These are phyloP conservation scores for Lepus townsendii DNA, from an alignment of 2,797 vertebrate species.

Conservation along the genomic window DNA sequence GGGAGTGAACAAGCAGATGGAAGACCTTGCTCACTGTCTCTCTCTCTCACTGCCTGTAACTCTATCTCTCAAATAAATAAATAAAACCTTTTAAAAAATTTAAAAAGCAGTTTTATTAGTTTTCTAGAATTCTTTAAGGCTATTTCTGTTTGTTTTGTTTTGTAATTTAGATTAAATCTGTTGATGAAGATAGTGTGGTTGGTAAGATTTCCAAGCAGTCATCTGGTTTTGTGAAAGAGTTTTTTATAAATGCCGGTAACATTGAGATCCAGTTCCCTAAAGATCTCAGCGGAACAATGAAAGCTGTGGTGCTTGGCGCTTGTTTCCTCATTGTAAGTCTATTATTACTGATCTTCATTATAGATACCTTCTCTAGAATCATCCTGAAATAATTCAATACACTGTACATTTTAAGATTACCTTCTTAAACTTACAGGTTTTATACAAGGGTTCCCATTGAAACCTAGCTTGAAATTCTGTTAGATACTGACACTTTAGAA, in stretches of 20 bases:
- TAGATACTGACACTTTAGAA: neutral
- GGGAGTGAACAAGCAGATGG: too few relatives aligned
- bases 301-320: slow-evolving; percentile 90
- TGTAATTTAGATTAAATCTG: slow-evolving; percentile 86
- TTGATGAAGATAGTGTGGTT: slow-evolving; percentile 87
- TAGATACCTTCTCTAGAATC: neutral
- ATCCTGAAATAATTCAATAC: neutral
- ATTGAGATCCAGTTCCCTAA: slow-evolving; percentile 91
- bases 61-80: neutral
- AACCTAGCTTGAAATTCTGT: slow-evolving; percentile 29
- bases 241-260: slow-evolving; percentile 89
- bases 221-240: slow-evolving; percentile 88
- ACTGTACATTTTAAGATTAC: neutral
- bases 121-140: slow-evolving; percentile 41
- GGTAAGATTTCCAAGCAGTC: slow-evolving; percentile 92
- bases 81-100: neutral
- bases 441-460: neutral
- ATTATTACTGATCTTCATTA: neutral
- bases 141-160: neutral
- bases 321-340: slow-evolving; percentile 92
- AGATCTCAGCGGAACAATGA: slow-evolving; percentile 92
- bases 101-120: neutral
- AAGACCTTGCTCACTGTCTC: neutral
- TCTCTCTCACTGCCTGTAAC: too few relatives aligned
- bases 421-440: neutral